Conservation (phyloP, 2,113 vertebrate species). For the Anoplopoma fimbria region DNA sequence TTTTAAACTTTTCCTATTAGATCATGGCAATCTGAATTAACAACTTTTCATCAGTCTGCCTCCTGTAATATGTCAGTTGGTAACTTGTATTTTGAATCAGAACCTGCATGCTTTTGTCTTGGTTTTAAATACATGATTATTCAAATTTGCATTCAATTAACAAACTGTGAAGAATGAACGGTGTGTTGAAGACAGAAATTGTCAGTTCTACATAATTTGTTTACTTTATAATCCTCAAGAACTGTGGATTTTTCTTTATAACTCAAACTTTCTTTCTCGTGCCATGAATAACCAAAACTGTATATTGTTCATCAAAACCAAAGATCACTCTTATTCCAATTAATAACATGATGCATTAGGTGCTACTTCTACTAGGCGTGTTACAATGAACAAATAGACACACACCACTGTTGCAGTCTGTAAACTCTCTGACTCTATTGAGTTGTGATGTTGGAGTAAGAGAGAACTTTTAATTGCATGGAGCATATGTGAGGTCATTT, state of each 20-base stretch:
- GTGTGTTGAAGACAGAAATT: background rate
- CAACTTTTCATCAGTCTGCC: background rate
- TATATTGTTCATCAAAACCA: background rate
- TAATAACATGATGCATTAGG: background rate
- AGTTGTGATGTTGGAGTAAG: background rate
- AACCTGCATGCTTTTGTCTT: background rate
- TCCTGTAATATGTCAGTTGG: background rate
- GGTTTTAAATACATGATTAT: background rate
- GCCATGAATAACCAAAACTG: background rate
- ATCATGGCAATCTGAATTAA: background rate
- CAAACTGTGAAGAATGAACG: background rate
- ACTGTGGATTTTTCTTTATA: background rate
- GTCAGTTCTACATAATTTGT: background rate
- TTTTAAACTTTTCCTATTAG: background rate
- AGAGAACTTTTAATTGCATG: too few species aligned
- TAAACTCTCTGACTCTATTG: background rate
- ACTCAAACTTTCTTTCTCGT: background rate
- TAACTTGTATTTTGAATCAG: background rate
- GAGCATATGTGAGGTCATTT: background rate
- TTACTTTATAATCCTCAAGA: background rate
- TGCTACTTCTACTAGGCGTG: background rate
- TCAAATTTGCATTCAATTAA: background rate
- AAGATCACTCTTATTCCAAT: background rate
- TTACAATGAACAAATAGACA: background rate
- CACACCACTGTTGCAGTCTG: background rate